Percentiles rank a stretch among this genome's conserved stretches.
These are phyloP conservation scores for Microchrysa polita DNA, from an alignment of 2,888 invertebrate genomes.

Conservation along the genomic window DNA sequence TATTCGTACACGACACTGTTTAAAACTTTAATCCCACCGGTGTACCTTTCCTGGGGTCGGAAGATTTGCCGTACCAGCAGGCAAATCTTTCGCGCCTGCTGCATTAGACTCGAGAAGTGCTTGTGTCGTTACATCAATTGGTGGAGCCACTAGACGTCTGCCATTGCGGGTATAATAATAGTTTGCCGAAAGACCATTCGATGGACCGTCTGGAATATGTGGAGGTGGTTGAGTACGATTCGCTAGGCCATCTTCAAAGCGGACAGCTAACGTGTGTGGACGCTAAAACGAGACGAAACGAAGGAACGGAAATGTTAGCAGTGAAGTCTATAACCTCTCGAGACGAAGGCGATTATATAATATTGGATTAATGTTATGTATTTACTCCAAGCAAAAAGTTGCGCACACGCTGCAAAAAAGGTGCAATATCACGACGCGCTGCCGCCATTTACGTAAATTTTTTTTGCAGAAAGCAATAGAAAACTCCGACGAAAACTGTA, in stretches of 20 bases:
- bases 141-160: slow-evolving; percentile 74
- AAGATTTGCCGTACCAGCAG: slow-evolving; percentile 61
- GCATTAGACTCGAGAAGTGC: slow-evolving; percentile 28
- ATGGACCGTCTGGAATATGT: slow-evolving; percentile 81
- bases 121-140: slow-evolving; percentile 56
- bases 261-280: slow-evolving; percentile 69
- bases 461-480: too few species aligned
- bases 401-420: slow-evolving; percentile 70
- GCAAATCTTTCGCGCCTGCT: slow-evolving; percentile 56
- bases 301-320: background rate
- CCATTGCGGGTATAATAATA: slow-evolving; percentile 87
- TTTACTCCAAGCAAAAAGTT: slow-evolving; percentile 76
- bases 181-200: slow-evolving; percentile 80
- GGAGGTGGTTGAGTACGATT: slow-evolving; percentile 85
- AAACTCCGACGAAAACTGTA: too few species aligned
- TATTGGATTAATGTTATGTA: slow-evolving; percentile 20
- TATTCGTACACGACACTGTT: background rate
- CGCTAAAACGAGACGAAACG: slow-evolving; percentile 66
- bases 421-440: slow-evolving; percentile 72
- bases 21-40: slow-evolving; percentile 67
- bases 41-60: slow-evolving; percentile 70
- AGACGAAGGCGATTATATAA: background rate
- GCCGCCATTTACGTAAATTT: slow-evolving; percentile 53
- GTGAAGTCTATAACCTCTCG: slow-evolving; percentile 12
- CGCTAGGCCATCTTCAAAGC: slow-evolving; percentile 74